Evolutionary conservation across 2,797 vertebrate species (phyloP), one percentile per base, ranked within the genome.

Genomic region (Enteromius anoplus): DNA sequence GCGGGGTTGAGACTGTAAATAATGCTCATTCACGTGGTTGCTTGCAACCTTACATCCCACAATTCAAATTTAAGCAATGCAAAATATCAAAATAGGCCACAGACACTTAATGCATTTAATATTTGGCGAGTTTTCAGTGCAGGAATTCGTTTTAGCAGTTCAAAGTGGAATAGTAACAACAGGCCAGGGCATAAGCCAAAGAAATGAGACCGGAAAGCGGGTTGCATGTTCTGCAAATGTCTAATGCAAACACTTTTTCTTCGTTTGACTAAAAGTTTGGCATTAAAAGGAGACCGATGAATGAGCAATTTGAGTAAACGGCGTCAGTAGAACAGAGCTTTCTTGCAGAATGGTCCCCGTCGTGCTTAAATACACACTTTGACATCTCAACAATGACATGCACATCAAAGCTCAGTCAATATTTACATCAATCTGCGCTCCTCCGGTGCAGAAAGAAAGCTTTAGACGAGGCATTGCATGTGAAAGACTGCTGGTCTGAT

Each of bases 371-470:
- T 73, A 62, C 84, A 81, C 79, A 82, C 58, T 70, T 15, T 80
- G 80, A 88, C 85, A 84, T 84, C 80, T 78, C 60, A 47, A 87
- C 81, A 83, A 66, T 73, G 75, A 68, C 68, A 81, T 64, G 75
- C 75, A 85, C 83, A 81, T 87, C 85, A 87, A 88, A 88, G 78
- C 60, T 76, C 51, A 73, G 66, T 85, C 85, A 88, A 88, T 88
- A 87, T 88, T 88, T 87, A 88, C 87, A 70, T 68, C 69, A 68
- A 75, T 82, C 81, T 75, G 64, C 84, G 42, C 68, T 86, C 69
- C 70, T 51, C 29, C 17, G 29, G 78, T 70, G 34, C 23, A 45
- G 71, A 84, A 51, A 71, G 64, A 78, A 49, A 73, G 55, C 34
- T 6, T 45, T 23, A 37, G 71, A 78, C 7, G 40, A 45, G 23